Base-by-base conservation (phyloP, 2,888 invertebrate species). In the Coenonympha arcania region DNA sequence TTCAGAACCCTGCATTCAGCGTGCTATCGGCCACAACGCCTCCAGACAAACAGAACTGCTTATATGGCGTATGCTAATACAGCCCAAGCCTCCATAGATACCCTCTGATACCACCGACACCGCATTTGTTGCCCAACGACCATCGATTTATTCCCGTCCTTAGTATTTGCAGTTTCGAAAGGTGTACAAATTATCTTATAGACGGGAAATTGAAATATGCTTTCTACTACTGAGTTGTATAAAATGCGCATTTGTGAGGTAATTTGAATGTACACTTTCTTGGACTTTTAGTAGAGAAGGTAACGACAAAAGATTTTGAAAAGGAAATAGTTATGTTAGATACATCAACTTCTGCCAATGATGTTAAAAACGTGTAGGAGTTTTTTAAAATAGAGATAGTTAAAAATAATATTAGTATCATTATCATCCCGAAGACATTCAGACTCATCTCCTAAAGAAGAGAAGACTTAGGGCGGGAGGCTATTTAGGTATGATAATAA, bases 11-110 rank as follows among this genome's bases (percentile, higher is more conserved):
- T 46, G 47, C 46, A 48, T 55, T 48, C 54, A 33, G 53, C 54
- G 50, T 43, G 51, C 43, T 48, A 47, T 50, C 50, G 24, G 36
- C 36, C 39, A 46, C 46, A 48, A 49, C 50, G 54, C 58, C 56
- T 36, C 52, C 22, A 44, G 58, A 58, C 56, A 54, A 28, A 47
- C 55, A 52, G 56, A 56, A 57, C 55, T 52, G 57, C 63, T 52
- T 61, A 59, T 60, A 63, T 50, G 60, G 51, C 50, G 41, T 53
- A 57, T 58, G 57, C 60, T 57, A 60, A 59, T 60, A 48, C 52
- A 41, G 37, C 48, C 52, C 24, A 24, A 24, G 39, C 39, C 24
- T 39, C 24, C 47, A 43, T 48, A 34, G 46, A 50, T 48, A 51
- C 43, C 36, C 40, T 42, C 40, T 40, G 40, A 39, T 39, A 45